Evolutionary conservation across 2,888 invertebrate genomes (phyloP).

Genomic region (Hirudinaria manillensis): DNA sequence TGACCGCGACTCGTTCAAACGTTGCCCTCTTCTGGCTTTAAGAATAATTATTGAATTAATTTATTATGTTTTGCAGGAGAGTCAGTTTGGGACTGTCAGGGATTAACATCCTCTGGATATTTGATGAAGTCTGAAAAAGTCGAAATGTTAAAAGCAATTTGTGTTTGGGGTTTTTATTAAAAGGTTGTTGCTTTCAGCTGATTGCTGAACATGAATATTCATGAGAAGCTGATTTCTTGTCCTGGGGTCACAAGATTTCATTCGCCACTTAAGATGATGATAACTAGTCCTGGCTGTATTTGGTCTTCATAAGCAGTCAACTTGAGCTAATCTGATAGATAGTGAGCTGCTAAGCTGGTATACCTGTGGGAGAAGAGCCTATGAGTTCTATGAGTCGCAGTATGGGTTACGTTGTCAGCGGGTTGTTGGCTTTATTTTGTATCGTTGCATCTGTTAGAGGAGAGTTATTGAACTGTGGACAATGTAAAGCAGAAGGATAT

Average conservation of each 20-base stretch:
- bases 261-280: no score
- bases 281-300: no score
- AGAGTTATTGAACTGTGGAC: not conserved
- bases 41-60: not conserved
- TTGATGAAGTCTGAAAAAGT: conserved; percentile 37
- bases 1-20: conserved; percentile 39
- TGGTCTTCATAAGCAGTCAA: no score
- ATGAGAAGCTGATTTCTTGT: no score
- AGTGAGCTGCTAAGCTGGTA: no score
- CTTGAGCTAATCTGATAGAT: no score
- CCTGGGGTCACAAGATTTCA: no score
- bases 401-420: no score
- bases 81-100: conserved; percentile 73
- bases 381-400: no score
- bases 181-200: not conserved
- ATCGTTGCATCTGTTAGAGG: not conserved
- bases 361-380: no score
- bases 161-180: not conserved
- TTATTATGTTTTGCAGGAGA: conserved; percentile 52
- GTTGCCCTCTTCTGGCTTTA: not conserved
- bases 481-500: not conserved
- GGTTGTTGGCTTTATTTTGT: not conserved
- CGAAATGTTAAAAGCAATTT: not conserved
- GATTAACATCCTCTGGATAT: conserved; percentile 65
- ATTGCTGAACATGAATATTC: not conserved